These are phyloP conservation scores for Philotrypesis tridentata DNA, from an alignment of 1,140 invertebrate species.

Conservation along the genomic window DNA sequence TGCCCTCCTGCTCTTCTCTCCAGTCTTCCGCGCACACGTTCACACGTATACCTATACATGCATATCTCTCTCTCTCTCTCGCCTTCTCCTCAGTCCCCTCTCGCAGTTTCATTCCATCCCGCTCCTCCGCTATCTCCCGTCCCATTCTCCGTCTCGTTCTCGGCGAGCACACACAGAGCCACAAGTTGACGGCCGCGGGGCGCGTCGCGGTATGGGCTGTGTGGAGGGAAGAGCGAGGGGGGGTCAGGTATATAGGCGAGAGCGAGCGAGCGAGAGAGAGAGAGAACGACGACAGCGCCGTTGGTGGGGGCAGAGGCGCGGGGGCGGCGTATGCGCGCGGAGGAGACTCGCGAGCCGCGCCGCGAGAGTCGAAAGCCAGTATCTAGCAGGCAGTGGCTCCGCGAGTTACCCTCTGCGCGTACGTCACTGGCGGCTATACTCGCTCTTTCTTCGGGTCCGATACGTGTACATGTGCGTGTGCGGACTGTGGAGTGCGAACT, in stretches of 20 bases:
- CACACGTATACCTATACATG: background rate
- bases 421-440: constrained; percentile 50
- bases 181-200: constrained; percentile 61
- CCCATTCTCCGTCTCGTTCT: constrained; percentile 28
- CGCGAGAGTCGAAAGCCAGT: constrained; percentile 63
- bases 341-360: constrained; percentile 53
- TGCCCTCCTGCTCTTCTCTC: constrained; percentile 16
- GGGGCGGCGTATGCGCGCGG: constrained; percentile 54
- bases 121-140: constrained; percentile 11
- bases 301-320: constrained; percentile 59
- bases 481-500: background rate
- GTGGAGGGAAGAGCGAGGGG: constrained; percentile 47
- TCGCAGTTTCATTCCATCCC: constrained; percentile 42
- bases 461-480: background rate
- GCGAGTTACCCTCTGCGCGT: constrained; percentile 47
- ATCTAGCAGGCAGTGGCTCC: constrained; percentile 68
- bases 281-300: constrained; percentile 45
- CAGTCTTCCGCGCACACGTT: background rate
- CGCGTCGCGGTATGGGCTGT: constrained; percentile 53
- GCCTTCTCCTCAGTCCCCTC: background rate
- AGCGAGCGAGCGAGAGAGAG: constrained; percentile 33
- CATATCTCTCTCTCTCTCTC: background rate
- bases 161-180: background rate
- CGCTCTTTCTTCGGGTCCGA: background rate
- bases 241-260: constrained; percentile 43